Evolutionary conservation across 2,797 vertebrate genomes (phyloP), one percentile per base, ranked within the genome.

Genomic region (Epinephelus coioides): DNA sequence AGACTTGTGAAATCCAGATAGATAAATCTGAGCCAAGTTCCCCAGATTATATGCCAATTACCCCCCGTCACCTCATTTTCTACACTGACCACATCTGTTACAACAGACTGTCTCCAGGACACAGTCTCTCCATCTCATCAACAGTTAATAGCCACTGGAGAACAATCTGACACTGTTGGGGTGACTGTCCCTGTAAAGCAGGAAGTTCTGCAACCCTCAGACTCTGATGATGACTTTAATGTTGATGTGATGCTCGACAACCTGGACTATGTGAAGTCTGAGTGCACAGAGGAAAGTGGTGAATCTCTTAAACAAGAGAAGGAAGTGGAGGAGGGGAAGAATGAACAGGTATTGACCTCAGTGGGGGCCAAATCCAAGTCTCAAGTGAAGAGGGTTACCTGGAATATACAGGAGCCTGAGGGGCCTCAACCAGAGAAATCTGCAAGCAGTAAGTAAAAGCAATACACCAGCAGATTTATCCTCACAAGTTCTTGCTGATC

Each of bases 311-410:
- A 84, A 70, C 76, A 85, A 15, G 87, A 93, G 49, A 85, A 73
- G 43, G 88, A 79, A 4, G 71, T 0, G 8, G 54, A 77, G 18
- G 84, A 86, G 3, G 62, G 2, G 51, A 94, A 92, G 75, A 78
- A 75, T 38, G 94, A 94, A 30, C 79, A 69, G n/a, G 50, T 69
- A 3, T 54, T 81, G 14, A 83, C 92, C 44, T 57, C 43, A 13
- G 85, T 89, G 1, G 78, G 78, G 2, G 77, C 91, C 8, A 98
- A 97, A 83, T 90, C 95, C 18, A 97, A 97, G 91, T 85, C 95
- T 34, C 94, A 94, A 1, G 97, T 97, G 65, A 99, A 99, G 74
- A 95, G 98, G 79, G 98, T 99, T 51, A 99, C 98, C 8, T 99
- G 98, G 98, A 99, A 99, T 90, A 97, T 99, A 27, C 96, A 98